Evolutionary conservation across 2,888 invertebrate genomes (phyloP), one percentile per base, ranked within the genome.

Genomic region (Cheilosia pagana): DNA sequence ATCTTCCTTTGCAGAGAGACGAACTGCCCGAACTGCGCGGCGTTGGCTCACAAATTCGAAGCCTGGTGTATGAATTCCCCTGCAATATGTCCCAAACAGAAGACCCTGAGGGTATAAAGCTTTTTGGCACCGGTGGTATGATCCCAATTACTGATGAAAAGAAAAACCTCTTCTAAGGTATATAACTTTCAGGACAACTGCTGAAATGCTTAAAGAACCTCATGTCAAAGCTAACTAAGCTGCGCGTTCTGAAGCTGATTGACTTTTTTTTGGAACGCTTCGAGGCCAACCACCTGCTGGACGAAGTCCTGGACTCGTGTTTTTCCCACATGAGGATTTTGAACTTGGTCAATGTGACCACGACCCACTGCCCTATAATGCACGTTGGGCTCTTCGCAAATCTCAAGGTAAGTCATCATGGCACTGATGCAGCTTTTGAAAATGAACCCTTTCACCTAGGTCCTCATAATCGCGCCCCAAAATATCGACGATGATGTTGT

Each of bases 381-480:
- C 96, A 96, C 88, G 94, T 95, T 28, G 96, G 96, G 0, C 94
- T 96, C 31, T 96, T 97, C 89, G 90, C 96, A 25, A 95, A 96
- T 90, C 93, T 97, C 71, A 92, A 94, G 89, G 95, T 94, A 68
- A 87, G 86, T 48, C 7, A 7, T 14, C 2, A 8, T 6, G n/a
- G 1, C 7, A n/a, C n/a, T 48, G 43, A 50, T 43, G 12, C 28
- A 8, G 16, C 5, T 1, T 14, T 25, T 2, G 12, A 35, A 50
- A 63, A 14, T 21, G 10, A 19, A 19, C 35, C n/a, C 25, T 50
- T 2, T 10, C 16, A 10, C 10, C 6, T 45, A 95, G 95, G 92
- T 94, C 85, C 90, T 95, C 63, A 93, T 94, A 5, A 93, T 95
- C 71, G 95, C 95, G 87, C 95, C 95, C 3, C 95, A 96, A 92